Evolutionary conservation across 2,113 vertebrate species (phyloP).

Genomic region (Trogon melanurus): DNA sequence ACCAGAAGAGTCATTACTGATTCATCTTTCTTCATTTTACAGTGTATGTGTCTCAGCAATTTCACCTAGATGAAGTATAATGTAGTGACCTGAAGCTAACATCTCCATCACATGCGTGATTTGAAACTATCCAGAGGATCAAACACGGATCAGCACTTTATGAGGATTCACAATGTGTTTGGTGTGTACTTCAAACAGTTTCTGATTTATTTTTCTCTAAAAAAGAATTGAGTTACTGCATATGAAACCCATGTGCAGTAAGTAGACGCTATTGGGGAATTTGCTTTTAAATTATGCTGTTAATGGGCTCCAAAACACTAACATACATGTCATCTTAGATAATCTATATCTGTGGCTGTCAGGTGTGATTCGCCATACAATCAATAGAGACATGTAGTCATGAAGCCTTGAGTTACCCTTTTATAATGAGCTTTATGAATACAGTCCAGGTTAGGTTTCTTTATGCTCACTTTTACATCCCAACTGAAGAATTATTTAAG

Average conservation of each 20-base stretch:
- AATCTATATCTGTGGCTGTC: neutral
- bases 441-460: neutral
- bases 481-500: neutral
- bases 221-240: neutral
- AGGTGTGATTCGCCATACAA: neutral
- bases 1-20: neutral
- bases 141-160: neutral
- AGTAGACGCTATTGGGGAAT: fast-evolving
- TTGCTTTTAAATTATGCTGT: neutral
- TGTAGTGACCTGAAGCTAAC: neutral
- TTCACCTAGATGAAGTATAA: neutral
- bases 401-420: neutral
- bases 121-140: neutral
- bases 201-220: neutral
- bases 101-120: fast-evolving
- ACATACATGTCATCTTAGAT: neutral
- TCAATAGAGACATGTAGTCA: neutral
- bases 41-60: neutral
- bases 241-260: neutral
- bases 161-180: neutral
- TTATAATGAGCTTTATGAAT: neutral
- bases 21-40: neutral
- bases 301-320: neutral
- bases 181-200: neutral
- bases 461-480: neutral